Conservation (phyloP, 30 jellyfish, hydroid and myxozoan species). For the Cassiopea xamachana region DNA sequence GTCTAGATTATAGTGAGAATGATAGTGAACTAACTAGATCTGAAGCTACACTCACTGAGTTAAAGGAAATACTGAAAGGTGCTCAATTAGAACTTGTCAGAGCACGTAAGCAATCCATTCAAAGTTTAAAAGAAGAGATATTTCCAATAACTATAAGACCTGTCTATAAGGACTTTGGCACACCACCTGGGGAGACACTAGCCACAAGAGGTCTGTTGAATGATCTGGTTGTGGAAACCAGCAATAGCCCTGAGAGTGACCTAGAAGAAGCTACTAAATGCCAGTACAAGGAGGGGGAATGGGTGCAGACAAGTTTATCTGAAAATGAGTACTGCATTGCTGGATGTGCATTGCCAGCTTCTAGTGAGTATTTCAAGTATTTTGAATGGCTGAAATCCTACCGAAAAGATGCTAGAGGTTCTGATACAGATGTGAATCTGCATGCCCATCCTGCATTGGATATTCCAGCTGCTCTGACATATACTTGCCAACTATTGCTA, state of each 20-base stretch:
- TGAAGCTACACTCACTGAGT: background rate
- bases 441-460: slow-evolving; percentile 73
- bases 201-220: slow-evolving; percentile 59
- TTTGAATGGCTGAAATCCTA: slow-evolving; percentile 91
- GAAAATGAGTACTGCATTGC: slow-evolving; percentile 83
- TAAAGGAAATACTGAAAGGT: background rate
- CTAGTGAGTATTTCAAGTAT: slow-evolving; percentile 87
- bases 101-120: slow-evolving; percentile 38
- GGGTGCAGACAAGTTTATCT: slow-evolving; percentile 78
- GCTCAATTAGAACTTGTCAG: slow-evolving; percentile 1
- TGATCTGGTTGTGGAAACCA: slow-evolving; percentile 78
- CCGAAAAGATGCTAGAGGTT: slow-evolving; percentile 83
- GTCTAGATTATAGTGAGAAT: background rate
- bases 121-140: slow-evolving; percentile 57
- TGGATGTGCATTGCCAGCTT: slow-evolving; percentile 85
- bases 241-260: slow-evolving; percentile 81
- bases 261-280: slow-evolving; percentile 95
- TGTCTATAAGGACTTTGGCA: slow-evolving; percentile 89
- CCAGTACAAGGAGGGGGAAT: slow-evolving; percentile 86
- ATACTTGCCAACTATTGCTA: slow-evolving; percentile 79
- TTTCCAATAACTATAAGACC: slow-evolving; percentile 79
- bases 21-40: background rate
- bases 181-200: slow-evolving; percentile 89
- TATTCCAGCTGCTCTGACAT: slow-evolving; percentile 91
- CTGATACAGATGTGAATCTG: slow-evolving; percentile 58